phyloP scores from a whole-genome alignment of 2,113 vertebrate genomes.

The Lophura nycthemera region DNA sequence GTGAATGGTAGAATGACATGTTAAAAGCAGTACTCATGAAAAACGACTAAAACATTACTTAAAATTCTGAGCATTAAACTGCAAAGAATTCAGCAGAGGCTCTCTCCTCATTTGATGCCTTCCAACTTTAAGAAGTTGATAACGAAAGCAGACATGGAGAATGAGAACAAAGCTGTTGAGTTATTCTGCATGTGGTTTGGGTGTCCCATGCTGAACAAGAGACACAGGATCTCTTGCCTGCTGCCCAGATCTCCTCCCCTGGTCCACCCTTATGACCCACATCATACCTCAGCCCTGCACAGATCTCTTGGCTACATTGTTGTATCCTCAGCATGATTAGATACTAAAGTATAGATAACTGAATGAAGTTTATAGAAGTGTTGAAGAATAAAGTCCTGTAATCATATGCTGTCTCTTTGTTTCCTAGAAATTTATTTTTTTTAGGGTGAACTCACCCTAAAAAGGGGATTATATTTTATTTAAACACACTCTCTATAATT shows the following conservation, averaged over 20 bases:
- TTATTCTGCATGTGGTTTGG: background rate
- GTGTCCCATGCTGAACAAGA: accelerated
- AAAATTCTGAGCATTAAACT: background rate
- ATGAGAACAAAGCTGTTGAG: background rate
- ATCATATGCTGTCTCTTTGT: background rate
- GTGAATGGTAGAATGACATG: accelerated
- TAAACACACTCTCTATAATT: background rate
- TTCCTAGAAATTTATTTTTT: background rate
- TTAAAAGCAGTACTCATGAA: background rate
- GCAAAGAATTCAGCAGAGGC: background rate
- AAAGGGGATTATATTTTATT: background rate
- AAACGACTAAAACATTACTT: background rate
- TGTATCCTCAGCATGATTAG: background rate
- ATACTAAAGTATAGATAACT: background rate
- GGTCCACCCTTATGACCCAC: background rate
- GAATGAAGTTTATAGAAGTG: background rate
- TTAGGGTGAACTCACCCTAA: background rate
- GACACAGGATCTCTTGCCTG: accelerated
- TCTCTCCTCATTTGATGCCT: background rate
- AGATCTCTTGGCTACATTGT: background rate
- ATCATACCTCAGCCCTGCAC: background rate
- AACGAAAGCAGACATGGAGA: background rate
- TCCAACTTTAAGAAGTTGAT: background rate
- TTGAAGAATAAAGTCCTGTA: background rate
- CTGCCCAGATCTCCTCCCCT: background rate